A percentile compares a stretch with the other conserved stretches of the same genome.
Conservation (phyloP, 2,113 vertebrate genomes). For the Verasper variegatus region DNA sequence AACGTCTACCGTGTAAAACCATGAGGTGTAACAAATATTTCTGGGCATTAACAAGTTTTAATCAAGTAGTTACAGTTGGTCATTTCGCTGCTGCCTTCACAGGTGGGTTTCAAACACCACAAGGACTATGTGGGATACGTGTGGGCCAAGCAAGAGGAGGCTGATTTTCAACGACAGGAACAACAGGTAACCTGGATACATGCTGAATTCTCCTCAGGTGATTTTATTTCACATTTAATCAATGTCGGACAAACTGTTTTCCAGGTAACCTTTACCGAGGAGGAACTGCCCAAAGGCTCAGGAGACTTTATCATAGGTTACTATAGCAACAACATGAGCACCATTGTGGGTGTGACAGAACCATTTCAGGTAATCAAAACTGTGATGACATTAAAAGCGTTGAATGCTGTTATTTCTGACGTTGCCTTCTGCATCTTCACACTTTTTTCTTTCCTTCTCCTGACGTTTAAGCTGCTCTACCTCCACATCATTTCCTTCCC, state of each 20-base stretch:
- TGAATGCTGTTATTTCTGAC: neutral
- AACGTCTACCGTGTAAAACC: conserved; percentile 14
- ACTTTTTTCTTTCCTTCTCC: neutral
- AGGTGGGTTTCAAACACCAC: conserved; percentile 97
- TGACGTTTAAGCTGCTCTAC: conserved; percentile 5
- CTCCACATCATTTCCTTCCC: neutral
- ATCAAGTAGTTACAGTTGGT: neutral
- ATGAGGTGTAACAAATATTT: neutral
- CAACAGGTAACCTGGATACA: conserved; percentile 80
- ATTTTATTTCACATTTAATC: conserved; percentile 31
- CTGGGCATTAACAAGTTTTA: neutral
- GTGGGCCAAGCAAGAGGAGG: conserved; percentile 94
- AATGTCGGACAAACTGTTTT: conserved; percentile 52
- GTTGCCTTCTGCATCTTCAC: neutral
- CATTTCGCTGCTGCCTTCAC: conserved; percentile 1
- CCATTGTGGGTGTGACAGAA: conserved; percentile 91
- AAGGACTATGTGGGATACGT: conserved; percentile 96
- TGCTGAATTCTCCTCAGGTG: neutral
- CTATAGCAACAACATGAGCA: conserved; percentile 91
- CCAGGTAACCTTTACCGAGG: conserved; percentile 91
- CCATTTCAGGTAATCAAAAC: conserved; percentile 90
- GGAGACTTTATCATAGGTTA: conserved; percentile 95
- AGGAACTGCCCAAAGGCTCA: conserved; percentile 90
- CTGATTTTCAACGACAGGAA: conserved; percentile 80
- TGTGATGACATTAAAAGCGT: neutral